Base-by-base conservation (phyloP, 2,113 vertebrate genomes). In the Garra rufa region DNA sequence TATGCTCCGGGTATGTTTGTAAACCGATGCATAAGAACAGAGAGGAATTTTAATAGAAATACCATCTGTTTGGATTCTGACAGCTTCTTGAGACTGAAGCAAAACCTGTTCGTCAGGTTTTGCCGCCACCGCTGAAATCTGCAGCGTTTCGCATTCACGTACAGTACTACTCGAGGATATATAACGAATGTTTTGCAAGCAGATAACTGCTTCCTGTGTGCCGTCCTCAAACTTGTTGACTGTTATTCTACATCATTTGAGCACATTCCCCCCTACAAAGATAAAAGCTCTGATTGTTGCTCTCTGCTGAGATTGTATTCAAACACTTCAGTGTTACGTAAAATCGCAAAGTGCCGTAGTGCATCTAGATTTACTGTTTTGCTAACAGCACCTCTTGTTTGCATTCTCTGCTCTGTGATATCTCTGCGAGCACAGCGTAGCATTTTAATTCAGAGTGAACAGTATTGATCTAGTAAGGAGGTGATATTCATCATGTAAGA, bases 41-140 rank as follows among this genome's bases (percentile, higher is more conserved):
- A 88, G 87, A 82, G 71, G 78, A 85, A 91, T 91, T 92, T 88
- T 90, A 88, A 93, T 91, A 81, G 85, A 89, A 92, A 89, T 81
- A 76, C 85, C 87, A 92, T 89, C 89, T 88, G 83, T 91, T 78
- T 89, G 78, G 85, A 85, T 89, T 80, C 88, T 91, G 88, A 85
- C 88, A 87, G 71, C 82, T 89, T 84, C 90, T 87, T 86, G 52
- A 44, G 89, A 91, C 87, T 75, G 83, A 87, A 89, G 81, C 84
- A 76, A 76, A 86, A 86, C 76, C 61, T 83, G 61, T 83, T 83
- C 70, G 79, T 82, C 69, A 77, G 44, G 61, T 70, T 81, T 43
- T 86, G 74, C 43, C 63, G 76, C 70, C 63, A 76, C 70, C 76
- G 24, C 65, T 80, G 75, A 85, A 83, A 82, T 78, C n/a, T 50